phyloP scores from a whole-genome alignment of 2,888 invertebrate genomes.

The Lapara coniferarum region DNA sequence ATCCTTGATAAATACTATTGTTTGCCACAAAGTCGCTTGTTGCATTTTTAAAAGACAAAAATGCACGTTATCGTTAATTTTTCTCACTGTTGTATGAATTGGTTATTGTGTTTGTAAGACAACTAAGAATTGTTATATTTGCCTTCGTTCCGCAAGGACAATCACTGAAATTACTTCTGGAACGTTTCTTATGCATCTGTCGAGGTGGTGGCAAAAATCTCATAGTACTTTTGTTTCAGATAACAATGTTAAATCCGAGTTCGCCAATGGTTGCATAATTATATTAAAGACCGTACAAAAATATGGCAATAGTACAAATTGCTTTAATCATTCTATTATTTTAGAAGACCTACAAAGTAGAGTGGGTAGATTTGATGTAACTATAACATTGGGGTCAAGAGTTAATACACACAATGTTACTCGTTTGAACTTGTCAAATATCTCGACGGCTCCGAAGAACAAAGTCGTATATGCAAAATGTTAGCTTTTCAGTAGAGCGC shows the following conservation, averaged over 20 bases:
- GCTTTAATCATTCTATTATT: background rate
- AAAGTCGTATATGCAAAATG: no score
- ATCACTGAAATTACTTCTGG: constrained; percentile 18
- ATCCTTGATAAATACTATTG: constrained; percentile 27
- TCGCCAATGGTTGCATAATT: no score
- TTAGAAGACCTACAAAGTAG: background rate
- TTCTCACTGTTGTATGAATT: constrained; percentile 41
- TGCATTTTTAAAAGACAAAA: constrained; percentile 26
- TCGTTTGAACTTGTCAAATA: constrained; percentile 1
- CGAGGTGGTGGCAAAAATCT: background rate
- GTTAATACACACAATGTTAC: background rate
- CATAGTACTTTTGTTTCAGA: background rate
- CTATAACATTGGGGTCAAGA: background rate
- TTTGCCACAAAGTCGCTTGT: constrained; percentile 5
- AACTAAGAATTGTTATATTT: constrained; percentile 31
- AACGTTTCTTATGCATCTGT: background rate
- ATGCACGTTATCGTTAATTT: constrained; percentile 26
- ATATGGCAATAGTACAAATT: background rate
- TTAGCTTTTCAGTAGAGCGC: no score
- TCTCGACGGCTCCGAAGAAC: no score
- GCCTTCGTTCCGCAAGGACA: constrained; percentile 24
- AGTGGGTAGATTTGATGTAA: background rate
- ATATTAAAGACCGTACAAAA: background rate
- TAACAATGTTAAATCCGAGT: background rate
- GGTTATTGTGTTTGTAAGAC: constrained; percentile 45